Conservation (phyloP, 2,797 vertebrate genomes). For the Tauraco hartlaubi region DNA sequence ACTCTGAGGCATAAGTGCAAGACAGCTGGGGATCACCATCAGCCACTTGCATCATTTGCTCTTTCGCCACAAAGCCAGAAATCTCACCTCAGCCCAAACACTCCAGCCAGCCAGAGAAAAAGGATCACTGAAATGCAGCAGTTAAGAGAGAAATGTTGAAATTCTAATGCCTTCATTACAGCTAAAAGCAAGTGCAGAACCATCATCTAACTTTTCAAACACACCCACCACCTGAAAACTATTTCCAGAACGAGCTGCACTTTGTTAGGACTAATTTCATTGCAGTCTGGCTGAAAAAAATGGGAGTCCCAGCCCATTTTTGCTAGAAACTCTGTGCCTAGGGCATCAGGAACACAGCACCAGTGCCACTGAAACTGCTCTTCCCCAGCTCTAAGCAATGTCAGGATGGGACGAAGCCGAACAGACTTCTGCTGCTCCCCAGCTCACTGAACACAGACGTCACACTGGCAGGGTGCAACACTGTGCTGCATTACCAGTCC, state of each 20-base stretch:
- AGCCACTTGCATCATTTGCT: background rate
- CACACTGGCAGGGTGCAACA: background rate
- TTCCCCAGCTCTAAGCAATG: background rate
- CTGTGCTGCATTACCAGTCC: background rate
- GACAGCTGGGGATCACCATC: background rate
- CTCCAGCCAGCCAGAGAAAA: background rate
- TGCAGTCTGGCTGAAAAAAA: background rate
- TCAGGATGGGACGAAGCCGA: background rate
- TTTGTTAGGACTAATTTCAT: background rate
- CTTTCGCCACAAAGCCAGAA: background rate
- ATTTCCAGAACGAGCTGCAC: background rate
- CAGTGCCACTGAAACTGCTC: background rate
- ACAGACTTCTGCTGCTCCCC: background rate
- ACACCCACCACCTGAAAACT: background rate
- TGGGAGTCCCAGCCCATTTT: background rate
- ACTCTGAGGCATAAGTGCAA: accelerated
- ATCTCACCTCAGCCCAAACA: background rate
- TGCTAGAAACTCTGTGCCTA: background rate
- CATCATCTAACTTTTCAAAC: background rate
- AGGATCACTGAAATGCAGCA: background rate
- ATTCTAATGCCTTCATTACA: background rate
- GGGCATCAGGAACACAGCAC: background rate
- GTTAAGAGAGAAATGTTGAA: background rate
- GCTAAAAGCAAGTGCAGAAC: background rate
- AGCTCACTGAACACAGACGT: background rate